Base-by-base conservation (phyloP, 2,888 invertebrate species). In the Erpobdella octoculata region DNA sequence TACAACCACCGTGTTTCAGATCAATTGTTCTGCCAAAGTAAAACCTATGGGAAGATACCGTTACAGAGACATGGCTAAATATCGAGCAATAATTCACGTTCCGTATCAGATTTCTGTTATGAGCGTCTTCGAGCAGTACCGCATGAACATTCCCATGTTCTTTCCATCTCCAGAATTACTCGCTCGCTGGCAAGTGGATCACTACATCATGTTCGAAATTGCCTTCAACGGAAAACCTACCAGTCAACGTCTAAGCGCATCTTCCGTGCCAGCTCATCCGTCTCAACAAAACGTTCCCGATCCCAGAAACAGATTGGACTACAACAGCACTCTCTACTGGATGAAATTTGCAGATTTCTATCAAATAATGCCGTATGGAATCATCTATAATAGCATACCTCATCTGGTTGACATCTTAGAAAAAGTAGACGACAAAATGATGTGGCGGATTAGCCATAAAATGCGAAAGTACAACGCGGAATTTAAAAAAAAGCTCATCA, bases 211-310 rank as follows among this genome's bases (percentile, higher is more conserved):
- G 66, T 37, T 3, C 9, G 66, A 48, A 33, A 58, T 48, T 28
- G 69, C 73, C 0, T 72, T 67, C 67, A 62, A 33, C 12, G 72
- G 71, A 3, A 64, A 48, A 8, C 37, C 66, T 37, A 35, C 70
- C 5, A 9, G 41, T 18, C 15, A 36, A 21, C 69, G 70, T 2
- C 31, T 33, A 2, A 59, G 36, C 2, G 35, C 35, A 4, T 74
- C 74, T 5, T 37, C 41, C 53, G 61, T 74, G 33, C 90, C 84
- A 75, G 48, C 73, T 8, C 71, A 71, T 70, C 9, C 31, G 2
- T 70, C 72, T 18, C 61, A 73, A 46, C 1, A 12, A 21, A 15
- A 53, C 8, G 12, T 72, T 15, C 73, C 74, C 2, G 73, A 74
- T 41, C 74, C 74, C 28, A 73, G 72, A 53, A 71, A 74, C 48